Conservation (phyloP, 2,888 invertebrate genomes). For the Slavum lentiscoides region DNA sequence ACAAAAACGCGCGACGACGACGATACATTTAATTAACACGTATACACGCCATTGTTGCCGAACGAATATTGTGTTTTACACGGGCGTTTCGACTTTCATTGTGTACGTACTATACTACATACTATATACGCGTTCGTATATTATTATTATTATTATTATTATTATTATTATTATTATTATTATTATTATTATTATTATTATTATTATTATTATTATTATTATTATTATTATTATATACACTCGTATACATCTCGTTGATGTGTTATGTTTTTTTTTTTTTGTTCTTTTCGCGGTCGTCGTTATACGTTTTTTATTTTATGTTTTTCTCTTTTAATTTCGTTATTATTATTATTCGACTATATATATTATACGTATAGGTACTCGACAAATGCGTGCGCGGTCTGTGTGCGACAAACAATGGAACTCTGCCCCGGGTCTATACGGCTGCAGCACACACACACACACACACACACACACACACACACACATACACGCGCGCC, state of each 20-base stretch:
- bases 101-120: conserved; percentile 10
- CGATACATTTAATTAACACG: conserved; percentile 51
- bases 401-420: too few relatives aligned
- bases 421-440: background rate
- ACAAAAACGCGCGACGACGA: conserved; percentile 37
- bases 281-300: too few relatives aligned
- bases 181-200: too few relatives aligned
- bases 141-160: conserved; percentile 20
- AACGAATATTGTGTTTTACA: conserved; percentile 23
- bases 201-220: background rate
- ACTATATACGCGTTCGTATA: conserved; percentile 15
- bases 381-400: too few relatives aligned
- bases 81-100: conserved; percentile 48
- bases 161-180: too few relatives aligned
- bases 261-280: too few relatives aligned
- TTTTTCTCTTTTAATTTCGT: background rate
- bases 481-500: too few relatives aligned
- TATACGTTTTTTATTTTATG: too few relatives aligned
- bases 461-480: background rate
- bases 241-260: too few relatives aligned
- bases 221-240: too few relatives aligned
- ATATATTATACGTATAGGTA: too few relatives aligned
- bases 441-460: too few relatives aligned
- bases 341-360: conserved; percentile 23
- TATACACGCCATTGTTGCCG: conserved; percentile 24